Conservation (phyloP, 2,797 vertebrate species). For the Cetoscarus ocellatus region DNA sequence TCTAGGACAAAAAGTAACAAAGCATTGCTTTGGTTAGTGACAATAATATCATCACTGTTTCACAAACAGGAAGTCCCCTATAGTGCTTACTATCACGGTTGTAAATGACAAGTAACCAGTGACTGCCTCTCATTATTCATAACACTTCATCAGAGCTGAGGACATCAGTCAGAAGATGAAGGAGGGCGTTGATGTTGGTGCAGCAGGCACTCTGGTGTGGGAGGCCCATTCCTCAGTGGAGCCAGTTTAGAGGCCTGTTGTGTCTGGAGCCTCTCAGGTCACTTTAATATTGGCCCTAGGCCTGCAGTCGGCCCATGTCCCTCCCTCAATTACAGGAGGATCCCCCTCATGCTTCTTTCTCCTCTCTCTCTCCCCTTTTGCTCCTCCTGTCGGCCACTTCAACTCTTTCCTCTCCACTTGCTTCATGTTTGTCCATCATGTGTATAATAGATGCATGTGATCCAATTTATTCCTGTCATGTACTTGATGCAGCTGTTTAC, state of each 20-base stretch:
- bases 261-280: constrained; percentile 77
- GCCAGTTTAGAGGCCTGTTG: constrained; percentile 80
- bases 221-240: constrained; percentile 79
- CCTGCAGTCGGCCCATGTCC: constrained; percentile 70
- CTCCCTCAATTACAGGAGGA: constrained; percentile 70
- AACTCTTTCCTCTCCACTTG: constrained; percentile 33
- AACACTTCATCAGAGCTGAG: constrained; percentile 10
- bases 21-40: no score
- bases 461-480: no score
- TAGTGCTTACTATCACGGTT: no score
- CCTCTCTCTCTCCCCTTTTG: constrained; percentile 37
- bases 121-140: no score
- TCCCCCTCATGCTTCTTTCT: constrained; percentile 48
- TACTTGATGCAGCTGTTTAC: no score
- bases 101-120: no score
- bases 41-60: no score
- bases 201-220: constrained; percentile 43
- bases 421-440: constrained; percentile 2
- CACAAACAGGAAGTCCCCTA: no score
- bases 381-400: constrained; percentile 43
- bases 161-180: constrained; percentile 8
- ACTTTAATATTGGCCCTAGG: constrained; percentile 79
- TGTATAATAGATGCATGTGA: no score
- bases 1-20: no score
- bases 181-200: constrained; percentile 38